Evolutionary conservation across 2,888 invertebrate species (phyloP), one percentile per base, ranked within the genome.

Genomic region (Toxonevra muliebris): DNA sequence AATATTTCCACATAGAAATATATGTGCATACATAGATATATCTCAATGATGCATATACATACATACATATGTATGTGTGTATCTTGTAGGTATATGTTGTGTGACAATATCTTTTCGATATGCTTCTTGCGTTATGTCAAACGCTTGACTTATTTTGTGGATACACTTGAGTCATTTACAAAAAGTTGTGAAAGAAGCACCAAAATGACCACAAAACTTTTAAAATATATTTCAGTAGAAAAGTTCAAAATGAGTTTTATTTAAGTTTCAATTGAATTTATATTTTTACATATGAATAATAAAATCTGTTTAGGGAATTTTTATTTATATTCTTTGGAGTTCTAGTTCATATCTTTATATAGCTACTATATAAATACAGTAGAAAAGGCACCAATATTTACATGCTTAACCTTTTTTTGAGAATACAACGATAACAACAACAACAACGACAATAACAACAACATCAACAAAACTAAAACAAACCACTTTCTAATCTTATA

Each of bases 131-230:
- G 9, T 1, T 15, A 48, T 48, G 48, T 48, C 48, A 15, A 48
- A 48, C 48, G 48, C 48, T 48, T 48, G 48, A 48, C 15, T 48
- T 48, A 15, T 48, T 13, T 48, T 15, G 48, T 48, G 48, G 48
- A 48, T 15, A 48, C 48, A 48, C 48, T 48, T 48, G 48, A 48
- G 48, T 48, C n/a, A 48, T n/a, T 13, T 48, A 15, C 30, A 30
- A 30, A 30, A 30, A 30, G 30, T 30, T 30, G 30, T 4, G 7
- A 7, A 30, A 30, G 30, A 30, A 30, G 30, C 30, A 30, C 30
- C 30, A 30, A 30, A n/a, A 30, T 30, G 30, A 30, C 30, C 30
- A 30, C 2, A 30, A 30, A 30, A 7, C 30, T 30, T 30, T 30
- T 2, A 30, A 30, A 30, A 30, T 30, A 30, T 30, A 7, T 7